phyloP scores from a whole-genome alignment of 2,113 vertebrate species.

The Chloebia gouldiae region DNA sequence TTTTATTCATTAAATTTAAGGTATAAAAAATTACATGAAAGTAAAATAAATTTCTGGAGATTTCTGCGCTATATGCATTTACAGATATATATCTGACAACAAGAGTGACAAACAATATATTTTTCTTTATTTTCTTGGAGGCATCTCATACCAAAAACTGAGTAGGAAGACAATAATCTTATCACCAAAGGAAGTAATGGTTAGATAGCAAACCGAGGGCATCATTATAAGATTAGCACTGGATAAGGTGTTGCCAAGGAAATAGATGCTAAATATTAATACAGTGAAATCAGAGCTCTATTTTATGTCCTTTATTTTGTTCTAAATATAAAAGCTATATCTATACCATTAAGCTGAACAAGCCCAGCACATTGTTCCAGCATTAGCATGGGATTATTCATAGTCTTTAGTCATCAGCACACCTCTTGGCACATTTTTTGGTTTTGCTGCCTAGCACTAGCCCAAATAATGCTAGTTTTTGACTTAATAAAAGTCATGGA shows the following conservation, averaged over 20 bases:
- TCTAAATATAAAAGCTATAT: not conserved
- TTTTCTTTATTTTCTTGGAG: not conserved
- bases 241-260: not conserved
- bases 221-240: not conserved
- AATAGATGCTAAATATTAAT: not conserved
- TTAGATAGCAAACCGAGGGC: not conserved
- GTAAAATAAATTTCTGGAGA: not conserved
- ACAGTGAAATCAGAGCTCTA: not conserved
- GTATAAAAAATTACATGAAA: not conserved
- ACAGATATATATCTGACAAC: not conserved
- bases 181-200: not conserved
- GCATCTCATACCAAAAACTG: not conserved
- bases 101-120: rapidly evolving
- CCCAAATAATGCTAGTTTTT: not conserved
- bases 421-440: not conserved
- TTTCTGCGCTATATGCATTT: not conserved
- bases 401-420: not conserved
- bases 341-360: not conserved
- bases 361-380: not conserved
- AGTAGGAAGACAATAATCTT: not conserved
- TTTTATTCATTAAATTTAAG: not conserved
- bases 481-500: not conserved
- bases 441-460: not conserved
- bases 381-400: not conserved
- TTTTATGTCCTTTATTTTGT: not conserved